These are phyloP conservation scores for Jaculus jaculus DNA, from an alignment of 2,113 vertebrate genomes.

Conservation along the genomic window DNA sequence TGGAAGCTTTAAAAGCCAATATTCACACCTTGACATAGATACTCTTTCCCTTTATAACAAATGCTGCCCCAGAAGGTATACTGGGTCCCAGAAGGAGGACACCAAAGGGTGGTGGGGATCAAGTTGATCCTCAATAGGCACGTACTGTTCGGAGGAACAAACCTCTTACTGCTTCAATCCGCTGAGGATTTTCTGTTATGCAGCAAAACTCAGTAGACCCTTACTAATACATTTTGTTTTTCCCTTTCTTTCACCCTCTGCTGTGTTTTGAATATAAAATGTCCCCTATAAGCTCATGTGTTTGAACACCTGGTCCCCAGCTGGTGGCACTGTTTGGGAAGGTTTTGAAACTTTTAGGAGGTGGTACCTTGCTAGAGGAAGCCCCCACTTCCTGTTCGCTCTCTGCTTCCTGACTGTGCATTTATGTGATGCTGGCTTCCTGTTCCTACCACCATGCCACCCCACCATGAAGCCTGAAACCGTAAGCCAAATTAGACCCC, in stretches of 20 bases:
- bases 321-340: no score
- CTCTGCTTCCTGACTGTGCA: no score
- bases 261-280: no score
- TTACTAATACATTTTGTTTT: neutral
- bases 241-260: neutral
- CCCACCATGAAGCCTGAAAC: no score
- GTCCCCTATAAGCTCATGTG: no score
- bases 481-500: no score
- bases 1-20: neutral
- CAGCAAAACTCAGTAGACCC: neutral
- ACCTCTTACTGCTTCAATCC: neutral
- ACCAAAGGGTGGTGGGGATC: neutral
- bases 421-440: no score
- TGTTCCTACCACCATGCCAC: no score
- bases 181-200: neutral
- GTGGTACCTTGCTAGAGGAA: no score
- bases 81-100: neutral
- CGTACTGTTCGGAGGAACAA: neutral
- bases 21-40: neutral
- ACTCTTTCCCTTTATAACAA: neutral
- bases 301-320: no score
- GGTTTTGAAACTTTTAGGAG: no score
- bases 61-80: neutral
- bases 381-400: no score
- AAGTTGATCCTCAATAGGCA: neutral